These are phyloP conservation scores for Plebejus anna DNA, from an alignment of 2,888 invertebrate species.

Conservation along the genomic window DNA sequence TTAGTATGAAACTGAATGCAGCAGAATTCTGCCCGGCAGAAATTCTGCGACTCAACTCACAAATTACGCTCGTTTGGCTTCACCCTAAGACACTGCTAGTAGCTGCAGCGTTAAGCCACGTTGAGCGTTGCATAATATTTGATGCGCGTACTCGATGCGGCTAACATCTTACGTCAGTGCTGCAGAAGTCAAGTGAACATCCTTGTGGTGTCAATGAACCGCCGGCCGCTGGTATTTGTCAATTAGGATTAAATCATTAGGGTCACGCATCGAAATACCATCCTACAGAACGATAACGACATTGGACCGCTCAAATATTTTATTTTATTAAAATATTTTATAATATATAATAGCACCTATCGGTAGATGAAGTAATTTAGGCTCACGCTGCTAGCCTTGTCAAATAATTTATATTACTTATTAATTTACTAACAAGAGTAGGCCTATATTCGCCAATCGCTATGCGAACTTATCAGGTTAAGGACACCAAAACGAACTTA, in stretches of 20 bases:
- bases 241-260: neutral
- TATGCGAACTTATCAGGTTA: slow-evolving; percentile 10
- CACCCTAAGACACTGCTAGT: neutral
- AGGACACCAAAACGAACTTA: slow-evolving; percentile 12
- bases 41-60: too few species aligned
- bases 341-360: too few species aligned
- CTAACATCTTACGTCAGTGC: slow-evolving; percentile 19
- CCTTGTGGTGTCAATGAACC: slow-evolving; percentile 23
- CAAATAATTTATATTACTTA: neutral
- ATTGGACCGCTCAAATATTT: too few species aligned
- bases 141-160: slow-evolving; percentile 3
- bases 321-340: too few species aligned
- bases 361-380: neutral
- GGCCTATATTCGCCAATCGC: slow-evolving; percentile 5
- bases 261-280: neutral
- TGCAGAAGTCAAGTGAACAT: slow-evolving; percentile 19
- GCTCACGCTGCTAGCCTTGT: neutral
- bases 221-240: slow-evolving; percentile 11
- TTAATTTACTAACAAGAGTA: neutral
- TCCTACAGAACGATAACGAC: too few species aligned
- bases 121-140: slow-evolving; percentile 21
- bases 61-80: too few species aligned
- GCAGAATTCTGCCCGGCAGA: too few species aligned
- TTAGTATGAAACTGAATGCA: too few species aligned
- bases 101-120: neutral